Percentiles rank a stretch among this genome's conserved stretches.
Evolutionary conservation across 2,888 invertebrate species (phyloP).

Genomic region (Microctonus aethiopoides): DNA sequence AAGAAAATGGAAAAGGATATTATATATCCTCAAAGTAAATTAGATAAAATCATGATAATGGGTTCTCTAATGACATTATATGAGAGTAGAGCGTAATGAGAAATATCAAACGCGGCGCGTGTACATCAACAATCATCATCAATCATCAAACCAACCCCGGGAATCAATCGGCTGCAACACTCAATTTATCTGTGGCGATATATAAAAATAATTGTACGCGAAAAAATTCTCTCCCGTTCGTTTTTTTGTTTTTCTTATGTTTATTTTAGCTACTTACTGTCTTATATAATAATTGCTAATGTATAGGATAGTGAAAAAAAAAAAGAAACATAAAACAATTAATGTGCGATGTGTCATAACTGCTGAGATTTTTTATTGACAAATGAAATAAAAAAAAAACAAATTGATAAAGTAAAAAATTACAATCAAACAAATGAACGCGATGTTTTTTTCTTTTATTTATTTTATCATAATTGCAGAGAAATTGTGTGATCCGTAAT

Average conservation of each 20-base stretch:
- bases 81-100: constrained; percentile 1
- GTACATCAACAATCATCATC: too few relatives aligned
- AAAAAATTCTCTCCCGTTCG: not conserved
- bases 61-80: not conserved
- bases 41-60: not conserved
- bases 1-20: not conserved
- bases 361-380: constrained; percentile 52
- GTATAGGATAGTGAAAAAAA: constrained; percentile 42
- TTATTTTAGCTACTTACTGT: constrained; percentile 59
- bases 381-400: constrained; percentile 31
- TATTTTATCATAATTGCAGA: not conserved
- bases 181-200: constrained; percentile 22
- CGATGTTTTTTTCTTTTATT: constrained; percentile 14
- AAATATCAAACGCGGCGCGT: constrained; percentile 13
- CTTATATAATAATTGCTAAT: constrained; percentile 57
- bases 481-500: not conserved
- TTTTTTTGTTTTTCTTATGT: constrained; percentile 4
- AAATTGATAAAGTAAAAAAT: constrained; percentile 19
- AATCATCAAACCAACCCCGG: not conserved
- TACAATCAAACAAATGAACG: constrained; percentile 2
- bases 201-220: not conserved
- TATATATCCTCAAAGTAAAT: not conserved
- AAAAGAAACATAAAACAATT: constrained; percentile 13
- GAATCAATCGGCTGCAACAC: constrained; percentile 28
- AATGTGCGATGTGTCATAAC: constrained; percentile 48